Base-by-base conservation (phyloP, 2,113 vertebrate species). In the Python bivittatus region DNA sequence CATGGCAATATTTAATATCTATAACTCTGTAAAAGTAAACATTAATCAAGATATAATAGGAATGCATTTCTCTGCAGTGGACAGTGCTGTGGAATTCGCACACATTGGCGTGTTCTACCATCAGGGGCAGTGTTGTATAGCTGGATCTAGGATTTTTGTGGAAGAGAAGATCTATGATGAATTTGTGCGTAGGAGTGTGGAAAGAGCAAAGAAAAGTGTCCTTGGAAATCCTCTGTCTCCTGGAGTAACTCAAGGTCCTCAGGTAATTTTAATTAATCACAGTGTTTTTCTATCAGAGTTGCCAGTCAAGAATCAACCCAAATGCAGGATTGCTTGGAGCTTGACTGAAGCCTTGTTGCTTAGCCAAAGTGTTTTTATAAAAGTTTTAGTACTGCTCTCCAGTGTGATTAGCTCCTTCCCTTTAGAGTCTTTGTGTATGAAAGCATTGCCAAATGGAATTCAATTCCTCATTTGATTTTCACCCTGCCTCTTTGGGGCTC, bases 61-160 rank as follows among this genome's bases (percentile, higher is more conserved):
- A 42, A 22, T 79, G 3, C 33, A 42, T 96, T 92, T 92, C 84
- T 92, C 96, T 96, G 57, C 96, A 99, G 98, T 99, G 97, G 98
- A 98, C 44, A 52, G 23, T 0, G 98, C 99, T 0, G 96, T 98
- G 27, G 98, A 99, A 94, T 96, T 97, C 94, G 98, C 98, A 85
- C 98, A 99, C 93, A 93, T 96, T 0, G 98, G 98, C 23, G 53
- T 99, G 42, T 99, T 99, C 96, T 98, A 98, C 84, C 98, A 99
- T 95, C 98, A 99, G 92, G 98, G 98, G 10, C 98, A 99, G 23
- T 99, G 98, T 13, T 99, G 98, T 44, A 96, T 98, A 94, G 98
- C 98, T 48, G 98, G 98, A 86, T 99, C 98, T 91, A 97, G 98
- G 72, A 97, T 99, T 95, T 99, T 99, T 96, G 98, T 99, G 87